phyloP scores from a whole-genome alignment of 2,888 invertebrate genomes.

The Hyppa rectilinea region DNA sequence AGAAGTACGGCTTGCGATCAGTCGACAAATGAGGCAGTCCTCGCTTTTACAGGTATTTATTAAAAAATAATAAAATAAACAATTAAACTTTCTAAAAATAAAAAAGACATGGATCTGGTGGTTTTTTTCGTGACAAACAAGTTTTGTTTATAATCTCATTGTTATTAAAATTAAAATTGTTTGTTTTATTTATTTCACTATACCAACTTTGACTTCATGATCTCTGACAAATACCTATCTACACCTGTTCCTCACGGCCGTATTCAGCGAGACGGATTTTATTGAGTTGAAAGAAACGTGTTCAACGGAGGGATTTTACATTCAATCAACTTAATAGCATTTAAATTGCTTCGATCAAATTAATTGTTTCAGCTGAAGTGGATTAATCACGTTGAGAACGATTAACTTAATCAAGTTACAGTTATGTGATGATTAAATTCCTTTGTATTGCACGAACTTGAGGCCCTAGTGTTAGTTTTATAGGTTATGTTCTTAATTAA shows the following conservation, averaged over 20 bases:
- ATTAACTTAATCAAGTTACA: constrained; percentile 28
- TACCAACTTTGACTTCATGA: too few relatives aligned
- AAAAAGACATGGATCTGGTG: too few relatives aligned
- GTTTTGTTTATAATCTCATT: too few relatives aligned
- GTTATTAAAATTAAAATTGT: too few relatives aligned
- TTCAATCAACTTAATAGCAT: constrained; percentile 44
- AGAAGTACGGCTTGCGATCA: too few relatives aligned
- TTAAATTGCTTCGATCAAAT: constrained; percentile 46
- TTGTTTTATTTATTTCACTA: too few relatives aligned
- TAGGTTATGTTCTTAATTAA: constrained; percentile 1
- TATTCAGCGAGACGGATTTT: constrained; percentile 42
- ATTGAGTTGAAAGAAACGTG: constrained; percentile 38
- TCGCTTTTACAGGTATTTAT: too few relatives aligned
- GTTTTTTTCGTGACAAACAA: too few relatives aligned
- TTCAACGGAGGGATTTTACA: constrained; percentile 28
- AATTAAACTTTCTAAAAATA: too few relatives aligned
- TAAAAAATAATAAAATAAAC: too few relatives aligned
- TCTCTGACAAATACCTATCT: too few relatives aligned
- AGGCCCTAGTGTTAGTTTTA: constrained; percentile 8
- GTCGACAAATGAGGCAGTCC: too few relatives aligned
- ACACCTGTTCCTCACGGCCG: constrained; percentile 5
- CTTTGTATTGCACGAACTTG: constrained; percentile 3
- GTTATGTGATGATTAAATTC: constrained; percentile 20
- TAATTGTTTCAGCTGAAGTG: constrained; percentile 33
- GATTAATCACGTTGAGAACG: constrained; percentile 41